Percentiles rank a stretch among this genome's conserved stretches.
These are phyloP conservation scores for Tiliacea aurago DNA, from an alignment of 2,888 invertebrate species.

Conservation along the genomic window DNA sequence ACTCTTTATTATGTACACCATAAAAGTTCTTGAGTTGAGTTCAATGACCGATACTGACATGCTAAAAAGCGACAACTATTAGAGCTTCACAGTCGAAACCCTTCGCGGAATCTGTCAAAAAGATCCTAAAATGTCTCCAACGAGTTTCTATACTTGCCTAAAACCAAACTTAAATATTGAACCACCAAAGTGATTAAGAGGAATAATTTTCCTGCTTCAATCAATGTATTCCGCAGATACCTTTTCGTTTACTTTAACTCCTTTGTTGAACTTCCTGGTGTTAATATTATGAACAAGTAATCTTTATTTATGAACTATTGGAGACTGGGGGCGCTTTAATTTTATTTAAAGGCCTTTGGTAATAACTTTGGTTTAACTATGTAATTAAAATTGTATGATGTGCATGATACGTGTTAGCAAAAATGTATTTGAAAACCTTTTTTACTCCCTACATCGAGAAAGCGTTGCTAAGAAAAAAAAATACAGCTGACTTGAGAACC, in stretches of 20 bases:
- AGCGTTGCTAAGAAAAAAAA: background rate
- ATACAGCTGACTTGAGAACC: too few relatives aligned
- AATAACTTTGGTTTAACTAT: background rate
- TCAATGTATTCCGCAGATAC: conserved; percentile 36
- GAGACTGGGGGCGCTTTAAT: background rate
- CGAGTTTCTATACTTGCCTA: background rate
- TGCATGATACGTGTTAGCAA: background rate
- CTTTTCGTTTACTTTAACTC: conserved; percentile 15
- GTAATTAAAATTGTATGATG: background rate
- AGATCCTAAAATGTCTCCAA: background rate
- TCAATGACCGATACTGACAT: too few relatives aligned
- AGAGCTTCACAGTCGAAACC: too few relatives aligned
- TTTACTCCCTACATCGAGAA: background rate
- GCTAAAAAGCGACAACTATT: too few relatives aligned
- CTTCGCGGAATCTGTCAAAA: background rate
- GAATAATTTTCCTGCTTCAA: conserved; percentile 24
- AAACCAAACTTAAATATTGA: conserved; percentile 31
- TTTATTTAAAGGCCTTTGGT: background rate
- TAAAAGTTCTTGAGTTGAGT: too few relatives aligned
- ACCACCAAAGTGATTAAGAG: conserved; percentile 19
- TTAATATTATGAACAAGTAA: conserved; percentile 22
- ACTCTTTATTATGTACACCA: too few relatives aligned
- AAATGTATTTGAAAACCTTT: background rate
- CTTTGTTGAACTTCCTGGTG: conserved; percentile 30
- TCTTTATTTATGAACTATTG: conserved; percentile 42